Percentiles rank a stretch among this genome's conserved stretches.
Evolutionary conservation across 2,113 vertebrate species (phyloP).

Genomic region (Eretmochelys imbricata): DNA sequence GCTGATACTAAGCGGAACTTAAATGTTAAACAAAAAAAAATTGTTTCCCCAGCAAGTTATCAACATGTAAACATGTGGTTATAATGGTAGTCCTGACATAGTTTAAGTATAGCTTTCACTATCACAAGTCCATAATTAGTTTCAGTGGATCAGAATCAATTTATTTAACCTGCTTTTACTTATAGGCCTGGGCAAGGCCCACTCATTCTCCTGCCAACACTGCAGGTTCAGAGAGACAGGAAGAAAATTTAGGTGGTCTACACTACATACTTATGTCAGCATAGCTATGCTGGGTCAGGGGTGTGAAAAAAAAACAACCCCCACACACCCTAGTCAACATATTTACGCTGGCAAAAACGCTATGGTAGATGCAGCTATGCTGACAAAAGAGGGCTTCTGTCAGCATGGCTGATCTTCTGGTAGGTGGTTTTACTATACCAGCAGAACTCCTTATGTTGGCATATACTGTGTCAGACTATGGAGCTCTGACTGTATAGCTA

Average conservation of each 20-base stretch:
- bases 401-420: too few species aligned
- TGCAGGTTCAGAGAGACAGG: not conserved
- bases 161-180: not conserved
- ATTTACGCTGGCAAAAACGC: too few species aligned
- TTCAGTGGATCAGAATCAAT: not conserved
- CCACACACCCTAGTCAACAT: too few species aligned
- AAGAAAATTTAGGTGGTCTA: not conserved
- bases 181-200: too few species aligned
- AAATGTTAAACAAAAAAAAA: not conserved
- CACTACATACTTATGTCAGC: too few species aligned
- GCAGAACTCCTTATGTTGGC: not conserved
- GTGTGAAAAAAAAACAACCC: too few species aligned
- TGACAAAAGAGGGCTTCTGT: too few species aligned
- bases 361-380: too few species aligned
- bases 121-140: not conserved
- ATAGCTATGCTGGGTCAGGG: too few species aligned
- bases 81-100: not conserved
- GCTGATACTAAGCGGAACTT: not conserved
- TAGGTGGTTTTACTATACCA: too few species aligned
- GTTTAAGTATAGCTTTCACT: not conserved
- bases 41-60: not conserved
- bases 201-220: not conserved
- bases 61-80: not conserved
- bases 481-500: not conserved
- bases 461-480: not conserved